A percentile compares a stretch with the other conserved stretches of the same genome.
Evolutionary conservation across 2,888 invertebrate genomes (phyloP).

Genomic region (Acanthopleura granulata): DNA sequence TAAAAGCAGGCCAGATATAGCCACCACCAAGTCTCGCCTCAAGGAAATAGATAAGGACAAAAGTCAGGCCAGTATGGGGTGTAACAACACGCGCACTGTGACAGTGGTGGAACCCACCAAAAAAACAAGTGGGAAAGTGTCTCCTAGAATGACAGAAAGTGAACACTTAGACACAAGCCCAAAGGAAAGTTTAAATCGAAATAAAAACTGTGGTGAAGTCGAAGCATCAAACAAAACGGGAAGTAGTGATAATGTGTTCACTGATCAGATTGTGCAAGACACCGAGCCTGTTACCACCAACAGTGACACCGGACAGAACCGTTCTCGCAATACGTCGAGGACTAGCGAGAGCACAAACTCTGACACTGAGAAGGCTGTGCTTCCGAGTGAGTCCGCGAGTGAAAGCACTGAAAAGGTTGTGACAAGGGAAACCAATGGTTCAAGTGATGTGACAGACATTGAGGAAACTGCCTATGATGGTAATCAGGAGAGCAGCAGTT

Average conservation of each 20-base stretch:
- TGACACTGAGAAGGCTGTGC: not conserved
- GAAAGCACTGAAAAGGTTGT: conserved; percentile 15
- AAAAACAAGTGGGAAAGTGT: not conserved
- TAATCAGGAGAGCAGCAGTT: not conserved
- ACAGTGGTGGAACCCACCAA: not conserved
- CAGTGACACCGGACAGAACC: conserved; percentile 5
- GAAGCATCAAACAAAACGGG: not conserved
- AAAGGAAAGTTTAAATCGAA: not conserved
- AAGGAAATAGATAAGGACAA: not conserved
- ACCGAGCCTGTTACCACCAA: not conserved
- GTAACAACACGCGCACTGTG: conserved; percentile 1
- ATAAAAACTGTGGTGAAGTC: not conserved
- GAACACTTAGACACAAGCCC: not conserved
- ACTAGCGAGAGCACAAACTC: conserved; percentile 14
- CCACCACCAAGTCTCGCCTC: no score
- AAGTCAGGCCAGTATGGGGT: conserved; percentile 8
- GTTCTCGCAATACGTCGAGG: not conserved
- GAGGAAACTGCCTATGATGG: conserved; percentile 9
- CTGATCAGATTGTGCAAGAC: not conserved
- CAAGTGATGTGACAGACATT: conserved; percentile 7
- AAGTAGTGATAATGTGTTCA: conserved; percentile 4
- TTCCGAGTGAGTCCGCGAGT: conserved; percentile 7
- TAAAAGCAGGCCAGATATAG: no score
- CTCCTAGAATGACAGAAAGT: not conserved
- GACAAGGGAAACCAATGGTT: not conserved